These are phyloP conservation scores for Nomia melanderi DNA, from an alignment of 1,140 invertebrate genomes.

Conservation along the genomic window DNA sequence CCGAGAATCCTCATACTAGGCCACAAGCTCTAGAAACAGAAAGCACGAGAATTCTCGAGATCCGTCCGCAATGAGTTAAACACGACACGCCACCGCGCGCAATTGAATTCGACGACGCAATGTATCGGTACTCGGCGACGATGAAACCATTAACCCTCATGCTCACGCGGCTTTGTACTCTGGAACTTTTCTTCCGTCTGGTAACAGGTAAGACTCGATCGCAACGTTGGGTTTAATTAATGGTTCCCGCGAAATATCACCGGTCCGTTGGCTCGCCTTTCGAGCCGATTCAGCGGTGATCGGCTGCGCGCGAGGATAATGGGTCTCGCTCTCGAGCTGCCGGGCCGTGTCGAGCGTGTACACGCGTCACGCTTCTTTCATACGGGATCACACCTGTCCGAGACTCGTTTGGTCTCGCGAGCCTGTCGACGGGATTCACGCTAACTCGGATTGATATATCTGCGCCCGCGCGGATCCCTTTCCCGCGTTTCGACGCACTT, in stretches of 20 bases:
- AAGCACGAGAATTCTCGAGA: no score
- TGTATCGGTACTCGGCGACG: no score
- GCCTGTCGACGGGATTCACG: conserved; percentile 71
- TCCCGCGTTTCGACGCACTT: conserved; percentile 14
- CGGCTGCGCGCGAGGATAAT: conserved; percentile 32
- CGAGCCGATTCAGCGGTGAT: conserved; percentile 58
- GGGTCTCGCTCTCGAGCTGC: neutral
- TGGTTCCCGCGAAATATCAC: conserved; percentile 49
- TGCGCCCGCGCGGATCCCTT: conserved; percentile 51
- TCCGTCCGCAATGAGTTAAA: no score
- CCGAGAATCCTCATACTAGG: no score
- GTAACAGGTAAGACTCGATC: conserved; percentile 39
- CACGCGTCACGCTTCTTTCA: conserved; percentile 57
- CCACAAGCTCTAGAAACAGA: no score
- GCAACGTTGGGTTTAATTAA: conserved; percentile 61
- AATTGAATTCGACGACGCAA: no score
- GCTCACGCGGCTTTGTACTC: no score
- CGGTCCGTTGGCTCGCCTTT: conserved; percentile 59
- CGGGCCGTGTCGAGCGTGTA: neutral
- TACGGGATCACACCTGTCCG: conserved; percentile 67
- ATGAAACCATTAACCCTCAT: no score
- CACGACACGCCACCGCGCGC: no score
- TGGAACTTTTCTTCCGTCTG: no score
- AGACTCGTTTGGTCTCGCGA: conserved; percentile 56
- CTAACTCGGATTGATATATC: conserved; percentile 70